These are phyloP conservation scores for Allolobophora icterica DNA, from an alignment of 2,888 invertebrate species.

Conservation along the genomic window DNA sequence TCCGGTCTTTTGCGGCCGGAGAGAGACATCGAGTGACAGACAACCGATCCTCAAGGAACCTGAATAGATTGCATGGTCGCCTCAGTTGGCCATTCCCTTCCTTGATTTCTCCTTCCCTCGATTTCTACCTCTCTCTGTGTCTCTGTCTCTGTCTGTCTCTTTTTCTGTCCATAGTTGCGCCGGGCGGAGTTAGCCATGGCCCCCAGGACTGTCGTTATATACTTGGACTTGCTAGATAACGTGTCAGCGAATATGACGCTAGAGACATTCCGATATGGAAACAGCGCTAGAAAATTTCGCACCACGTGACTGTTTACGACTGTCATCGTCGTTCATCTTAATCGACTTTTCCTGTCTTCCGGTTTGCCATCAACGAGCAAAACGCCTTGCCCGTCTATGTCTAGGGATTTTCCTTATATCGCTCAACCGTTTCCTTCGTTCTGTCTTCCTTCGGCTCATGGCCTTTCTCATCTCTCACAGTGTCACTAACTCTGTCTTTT, in stretches of 20 bases:
- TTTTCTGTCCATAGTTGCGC: background rate
- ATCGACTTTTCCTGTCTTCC: background rate
- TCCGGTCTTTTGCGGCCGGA: background rate
- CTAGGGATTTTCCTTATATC: background rate
- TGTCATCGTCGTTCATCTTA: background rate
- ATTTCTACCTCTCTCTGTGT: background rate
- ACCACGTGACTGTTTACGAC: background rate
- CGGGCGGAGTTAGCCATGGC: background rate
- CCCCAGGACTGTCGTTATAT: background rate
- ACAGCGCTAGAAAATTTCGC: background rate
- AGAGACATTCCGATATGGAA: conserved; percentile 3
- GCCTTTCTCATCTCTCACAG: background rate
- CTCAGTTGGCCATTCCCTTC: background rate
- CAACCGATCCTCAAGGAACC: background rate
- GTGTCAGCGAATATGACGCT: background rate
- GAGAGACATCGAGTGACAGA: background rate
- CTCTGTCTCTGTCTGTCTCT: background rate
- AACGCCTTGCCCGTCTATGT: background rate
- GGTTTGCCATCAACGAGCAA: background rate
- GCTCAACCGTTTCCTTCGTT: background rate
- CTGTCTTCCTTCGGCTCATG: background rate
- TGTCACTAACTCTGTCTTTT: background rate
- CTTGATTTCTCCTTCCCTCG: background rate
- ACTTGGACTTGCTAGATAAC: background rate
- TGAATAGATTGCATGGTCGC: background rate